Conservation (phyloP, 2,888 invertebrate genomes). For the Uropetala carovei region DNA sequence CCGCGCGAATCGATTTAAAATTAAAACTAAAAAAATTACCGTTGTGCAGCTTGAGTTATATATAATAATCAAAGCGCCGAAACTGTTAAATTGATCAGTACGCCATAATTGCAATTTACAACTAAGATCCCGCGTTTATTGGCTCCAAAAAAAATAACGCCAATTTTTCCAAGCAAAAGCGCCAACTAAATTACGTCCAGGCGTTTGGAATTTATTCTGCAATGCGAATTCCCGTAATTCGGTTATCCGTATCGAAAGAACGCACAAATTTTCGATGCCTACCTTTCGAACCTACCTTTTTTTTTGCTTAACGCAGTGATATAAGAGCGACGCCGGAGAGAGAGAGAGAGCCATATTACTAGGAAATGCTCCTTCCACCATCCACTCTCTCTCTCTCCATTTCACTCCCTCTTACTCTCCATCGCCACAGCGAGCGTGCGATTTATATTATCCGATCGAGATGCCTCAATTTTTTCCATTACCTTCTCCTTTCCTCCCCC, state of each 20-base stretch:
- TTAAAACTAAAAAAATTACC: background rate
- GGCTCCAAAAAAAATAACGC: background rate
- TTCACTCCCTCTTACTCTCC: background rate
- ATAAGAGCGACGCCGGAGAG: background rate
- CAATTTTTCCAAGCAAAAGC: background rate
- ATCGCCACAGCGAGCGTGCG: background rate
- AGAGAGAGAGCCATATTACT: background rate
- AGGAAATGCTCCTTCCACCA: background rate
- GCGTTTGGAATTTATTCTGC: slow-evolving; percentile 4
- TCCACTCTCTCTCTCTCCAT: background rate
- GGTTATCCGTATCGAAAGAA: slow-evolving; percentile 35
- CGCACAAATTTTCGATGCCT: slow-evolving; percentile 11
- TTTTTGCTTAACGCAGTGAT: slow-evolving; percentile 21
- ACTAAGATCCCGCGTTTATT: background rate
- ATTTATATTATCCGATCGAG: slow-evolving; percentile 3
- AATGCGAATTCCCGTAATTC: slow-evolving; percentile 9
- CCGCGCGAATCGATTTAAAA: no score
- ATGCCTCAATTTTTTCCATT: background rate
- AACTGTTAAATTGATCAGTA: background rate
- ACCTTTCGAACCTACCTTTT: background rate
- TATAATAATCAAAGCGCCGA: background rate
- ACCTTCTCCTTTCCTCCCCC: background rate
- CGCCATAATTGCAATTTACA: background rate
- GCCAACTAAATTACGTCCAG: background rate
- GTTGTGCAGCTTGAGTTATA: background rate